These are phyloP conservation scores for Pedetes capensis DNA, from an alignment of 2,113 vertebrate genomes.

Conservation along the genomic window DNA sequence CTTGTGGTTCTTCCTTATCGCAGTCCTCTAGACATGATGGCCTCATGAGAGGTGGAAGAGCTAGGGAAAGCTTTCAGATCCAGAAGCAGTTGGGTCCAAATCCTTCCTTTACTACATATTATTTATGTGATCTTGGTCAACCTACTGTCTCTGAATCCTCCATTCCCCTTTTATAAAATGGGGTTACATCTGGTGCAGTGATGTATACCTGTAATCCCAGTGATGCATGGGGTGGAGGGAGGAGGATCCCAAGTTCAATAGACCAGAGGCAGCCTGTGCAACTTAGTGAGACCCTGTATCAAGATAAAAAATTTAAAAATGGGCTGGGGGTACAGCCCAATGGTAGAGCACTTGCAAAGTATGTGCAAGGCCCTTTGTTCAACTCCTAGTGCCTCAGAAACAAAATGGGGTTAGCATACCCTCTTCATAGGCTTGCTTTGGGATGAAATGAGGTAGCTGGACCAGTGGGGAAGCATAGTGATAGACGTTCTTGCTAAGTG, in stretches of 20 bases:
- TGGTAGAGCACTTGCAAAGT: too few relatives aligned
- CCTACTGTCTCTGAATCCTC: background rate
- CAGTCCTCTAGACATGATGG: background rate
- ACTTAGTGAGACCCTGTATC: too few relatives aligned
- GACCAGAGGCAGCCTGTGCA: too few relatives aligned
- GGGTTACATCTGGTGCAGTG: too few relatives aligned
- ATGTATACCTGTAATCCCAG: too few relatives aligned
- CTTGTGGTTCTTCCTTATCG: background rate
- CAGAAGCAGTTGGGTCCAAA: background rate
- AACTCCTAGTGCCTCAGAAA: too few relatives aligned
- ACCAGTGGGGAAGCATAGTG: fast-evolving
- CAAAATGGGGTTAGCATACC: background rate
- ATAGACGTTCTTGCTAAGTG: background rate
- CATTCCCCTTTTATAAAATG: background rate
- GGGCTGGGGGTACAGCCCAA: too few relatives aligned
- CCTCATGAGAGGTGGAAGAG: background rate
- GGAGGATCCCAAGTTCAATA: too few relatives aligned
- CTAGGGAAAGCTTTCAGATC: background rate
- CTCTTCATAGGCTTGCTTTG: background rate
- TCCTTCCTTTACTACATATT: background rate
- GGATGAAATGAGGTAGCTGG: background rate
- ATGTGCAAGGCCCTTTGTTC: too few relatives aligned
- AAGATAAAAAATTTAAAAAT: too few relatives aligned
- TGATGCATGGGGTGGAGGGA: too few relatives aligned
- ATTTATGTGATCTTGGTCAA: background rate